phyloP scores from a whole-genome alignment of 1,140 invertebrate species.

The Papilio dardanus region DNA sequence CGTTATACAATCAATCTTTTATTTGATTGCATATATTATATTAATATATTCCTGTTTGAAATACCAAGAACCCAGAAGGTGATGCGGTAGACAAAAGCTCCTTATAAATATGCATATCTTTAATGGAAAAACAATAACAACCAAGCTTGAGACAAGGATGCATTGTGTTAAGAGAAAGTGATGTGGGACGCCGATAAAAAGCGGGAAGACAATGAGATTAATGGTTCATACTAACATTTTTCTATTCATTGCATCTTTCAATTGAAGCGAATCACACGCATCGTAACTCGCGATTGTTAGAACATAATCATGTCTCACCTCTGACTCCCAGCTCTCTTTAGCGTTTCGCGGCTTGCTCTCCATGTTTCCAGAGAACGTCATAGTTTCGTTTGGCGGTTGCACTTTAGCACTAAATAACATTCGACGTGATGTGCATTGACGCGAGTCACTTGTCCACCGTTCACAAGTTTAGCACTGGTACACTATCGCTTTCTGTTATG shows the following conservation, averaged over 20 bases:
- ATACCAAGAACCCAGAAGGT: neutral
- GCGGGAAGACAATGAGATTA: slow-evolving; percentile 63
- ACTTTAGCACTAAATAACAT: slow-evolving; percentile 55
- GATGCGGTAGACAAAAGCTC: neutral
- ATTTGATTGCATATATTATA: neutral
- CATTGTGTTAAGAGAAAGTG: slow-evolving; percentile 58
- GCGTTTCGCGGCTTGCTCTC: slow-evolving; percentile 68
- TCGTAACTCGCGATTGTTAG: slow-evolving; percentile 41
- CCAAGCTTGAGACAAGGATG: slow-evolving; percentile 3
- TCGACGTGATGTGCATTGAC: slow-evolving; percentile 44
- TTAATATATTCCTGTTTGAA: neutral
- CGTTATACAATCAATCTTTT: neutral
- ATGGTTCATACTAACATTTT: slow-evolving; percentile 55
- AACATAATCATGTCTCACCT: slow-evolving; percentile 62
- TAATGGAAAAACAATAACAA: slow-evolving; percentile 23
- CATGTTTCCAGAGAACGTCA: slow-evolving; percentile 77
- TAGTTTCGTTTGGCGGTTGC: slow-evolving; percentile 57
- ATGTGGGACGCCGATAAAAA: slow-evolving; percentile 47
- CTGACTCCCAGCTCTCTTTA: slow-evolving; percentile 76
- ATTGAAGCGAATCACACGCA: slow-evolving; percentile 55
- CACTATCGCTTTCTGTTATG: slow-evolving; percentile 72
- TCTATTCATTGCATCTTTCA: slow-evolving; percentile 52
- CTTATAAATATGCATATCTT: slow-evolving; percentile 8
- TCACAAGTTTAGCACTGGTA: slow-evolving; percentile 47
- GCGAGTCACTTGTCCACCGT: slow-evolving; percentile 43